Conservation (phyloP, 2,797 vertebrate genomes). For the Sebastes variabilis region DNA sequence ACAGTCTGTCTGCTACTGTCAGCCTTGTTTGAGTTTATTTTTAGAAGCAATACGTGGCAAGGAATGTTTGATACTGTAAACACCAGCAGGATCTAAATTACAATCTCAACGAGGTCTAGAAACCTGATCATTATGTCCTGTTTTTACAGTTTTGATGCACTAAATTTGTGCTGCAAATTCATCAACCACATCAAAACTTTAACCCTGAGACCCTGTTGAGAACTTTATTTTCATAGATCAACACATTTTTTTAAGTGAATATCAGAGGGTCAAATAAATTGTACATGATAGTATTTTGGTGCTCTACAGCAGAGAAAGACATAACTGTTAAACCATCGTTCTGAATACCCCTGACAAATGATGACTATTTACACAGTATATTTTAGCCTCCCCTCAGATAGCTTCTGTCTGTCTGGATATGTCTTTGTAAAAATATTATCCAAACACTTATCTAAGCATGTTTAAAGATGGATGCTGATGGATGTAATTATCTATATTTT, state of each 20-base stretch:
- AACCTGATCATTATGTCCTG: background rate
- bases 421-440: conserved; percentile 63
- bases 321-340: background rate
- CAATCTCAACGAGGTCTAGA: background rate
- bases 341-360: conserved; percentile 7
- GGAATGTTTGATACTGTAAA: background rate
- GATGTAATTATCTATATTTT: conserved; percentile 66
- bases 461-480: conserved; percentile 59
- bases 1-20: conserved; percentile 22
- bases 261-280: background rate
- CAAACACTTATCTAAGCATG: conserved; percentile 64
- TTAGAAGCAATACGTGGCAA: conserved; percentile 8
- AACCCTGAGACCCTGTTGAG: background rate
- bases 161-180: background rate
- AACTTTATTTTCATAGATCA: background rate
- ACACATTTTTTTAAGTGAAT: background rate
- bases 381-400: conserved; percentile 37
- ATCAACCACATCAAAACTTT: background rate
- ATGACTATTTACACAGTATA: conserved; percentile 37
- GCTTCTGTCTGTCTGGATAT: conserved; percentile 41
- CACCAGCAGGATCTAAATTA: background rate
- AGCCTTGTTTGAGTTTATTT: conserved; percentile 40
- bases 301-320: background rate
- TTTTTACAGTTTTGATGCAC: background rate
- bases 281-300: background rate